Evolutionary conservation across 2,797 vertebrate genomes (phyloP), one percentile per base, ranked within the genome.

Genomic region (Cuculus canorus): DNA sequence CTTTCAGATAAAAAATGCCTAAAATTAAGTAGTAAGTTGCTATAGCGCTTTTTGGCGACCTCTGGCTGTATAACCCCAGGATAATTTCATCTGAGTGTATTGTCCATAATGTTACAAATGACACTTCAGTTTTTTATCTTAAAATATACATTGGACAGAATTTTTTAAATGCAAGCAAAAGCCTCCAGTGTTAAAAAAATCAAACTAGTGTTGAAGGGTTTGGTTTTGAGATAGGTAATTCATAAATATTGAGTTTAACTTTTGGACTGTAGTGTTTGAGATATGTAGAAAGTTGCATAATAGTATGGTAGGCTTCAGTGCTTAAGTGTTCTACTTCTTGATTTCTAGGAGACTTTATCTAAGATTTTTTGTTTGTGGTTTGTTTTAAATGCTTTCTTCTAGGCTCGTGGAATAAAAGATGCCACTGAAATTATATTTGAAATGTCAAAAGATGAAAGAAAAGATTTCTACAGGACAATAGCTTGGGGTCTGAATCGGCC

Each of bases 401-500:
- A 99, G 99, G 98, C 98, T 71, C 99, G 99, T 79, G 99, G 99
- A 94, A 99, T 99, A 96, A 99, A 99, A 90, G 99, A 99, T 97
- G 99, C 99, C 9, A 99, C 99, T 32, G 99, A 99, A 98, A 99
- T 99, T 88, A 99, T 99, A 95, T 99, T 99, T 94, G 99, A 99
- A 97, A 99, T 99, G 99, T 99, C 99, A 81, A 99, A 99, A 98
- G 99, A 99, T 89, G 99, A 99, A 96, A 98, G 99, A 90, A 99
- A 99, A 98, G 99, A 99, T 92, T 99, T 99, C 98, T 99, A 99
- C 97, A 98, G 99, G 97, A 99, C 99, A 18, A 99, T 99, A 96
- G 99, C 99, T 4, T 98, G 98, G 98, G 99, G 99, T 82, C 97
- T 99, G 60, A 99, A 99, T 98, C 96, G 99, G 63, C 99, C 99